phyloP scores from a whole-genome alignment of 2,888 invertebrate species.

The Ceraclea dissimilis region DNA sequence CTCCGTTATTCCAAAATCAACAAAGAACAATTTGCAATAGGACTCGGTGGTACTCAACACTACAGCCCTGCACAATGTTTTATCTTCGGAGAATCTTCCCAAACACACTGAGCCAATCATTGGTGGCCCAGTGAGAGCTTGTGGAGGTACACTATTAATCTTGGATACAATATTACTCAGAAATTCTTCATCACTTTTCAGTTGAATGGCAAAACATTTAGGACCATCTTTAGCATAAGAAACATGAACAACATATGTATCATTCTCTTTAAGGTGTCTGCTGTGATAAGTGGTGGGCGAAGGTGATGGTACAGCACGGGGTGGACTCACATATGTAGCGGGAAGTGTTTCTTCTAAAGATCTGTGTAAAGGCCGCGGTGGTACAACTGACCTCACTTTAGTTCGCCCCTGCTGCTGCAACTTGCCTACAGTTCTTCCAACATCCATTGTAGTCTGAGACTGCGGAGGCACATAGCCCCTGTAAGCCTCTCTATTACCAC shows the following conservation, averaged over 20 bases:
- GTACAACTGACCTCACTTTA: slow-evolving; percentile 9
- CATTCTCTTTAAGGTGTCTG: slow-evolving; percentile 39
- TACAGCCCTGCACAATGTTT: slow-evolving; percentile 66
- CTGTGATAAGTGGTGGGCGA: slow-evolving; percentile 44
- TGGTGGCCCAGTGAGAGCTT: slow-evolving; percentile 58
- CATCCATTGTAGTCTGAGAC: neutral
- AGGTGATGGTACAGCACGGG: neutral
- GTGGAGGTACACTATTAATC: slow-evolving; percentile 56
- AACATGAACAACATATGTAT: slow-evolving; percentile 60
- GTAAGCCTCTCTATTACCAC: neutral
- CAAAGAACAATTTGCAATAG: slow-evolving; percentile 69
- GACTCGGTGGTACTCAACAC: slow-evolving; percentile 65
- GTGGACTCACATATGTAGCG: neutral
- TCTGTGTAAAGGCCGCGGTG: slow-evolving; percentile 32
- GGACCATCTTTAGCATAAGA: slow-evolving; percentile 77
- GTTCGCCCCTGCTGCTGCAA: neutral
- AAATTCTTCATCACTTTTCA: slow-evolving; percentile 52
- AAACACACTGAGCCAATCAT: slow-evolving; percentile 71
- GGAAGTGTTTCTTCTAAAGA: slow-evolving; percentile 36
- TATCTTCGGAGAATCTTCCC: slow-evolving; percentile 62
- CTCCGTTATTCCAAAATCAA: slow-evolving; percentile 76
- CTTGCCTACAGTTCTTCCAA: neutral
- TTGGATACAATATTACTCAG: slow-evolving; percentile 64
- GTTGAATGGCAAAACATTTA: slow-evolving; percentile 66
- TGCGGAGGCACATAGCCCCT: neutral